A percentile compares a stretch with the other conserved stretches of the same genome.
Evolutionary conservation across 2,113 vertebrate species (phyloP).

Genomic region (Varanus salvator): DNA sequence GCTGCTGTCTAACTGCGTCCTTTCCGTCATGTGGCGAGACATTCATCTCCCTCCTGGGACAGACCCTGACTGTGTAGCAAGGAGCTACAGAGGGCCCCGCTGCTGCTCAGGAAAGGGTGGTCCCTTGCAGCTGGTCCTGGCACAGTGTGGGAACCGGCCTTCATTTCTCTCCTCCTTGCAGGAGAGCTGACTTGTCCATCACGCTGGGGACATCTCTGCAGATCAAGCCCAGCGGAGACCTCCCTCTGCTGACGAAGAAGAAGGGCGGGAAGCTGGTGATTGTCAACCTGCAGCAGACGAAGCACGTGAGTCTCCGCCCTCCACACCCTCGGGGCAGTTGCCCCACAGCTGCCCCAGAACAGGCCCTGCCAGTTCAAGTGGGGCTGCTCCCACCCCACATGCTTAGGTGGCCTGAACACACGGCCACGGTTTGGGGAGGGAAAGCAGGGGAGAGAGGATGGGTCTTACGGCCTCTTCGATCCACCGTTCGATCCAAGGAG

Average conservation of each 20-base stretch:
- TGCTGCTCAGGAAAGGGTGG: neutral
- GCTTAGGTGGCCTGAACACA: neutral
- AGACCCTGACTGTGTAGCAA: too few species aligned
- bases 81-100: too few species aligned
- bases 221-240: constrained; percentile 95
- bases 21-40: too few species aligned
- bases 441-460: neutral
- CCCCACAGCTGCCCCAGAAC: neutral
- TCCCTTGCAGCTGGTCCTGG: neutral
- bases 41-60: too few species aligned
- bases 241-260: constrained; percentile 93
- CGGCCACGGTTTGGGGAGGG: neutral
- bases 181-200: constrained; percentile 90
- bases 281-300: constrained; percentile 94
- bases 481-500: too few species aligned
- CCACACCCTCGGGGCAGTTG: neutral
- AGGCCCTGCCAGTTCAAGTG: too few species aligned
- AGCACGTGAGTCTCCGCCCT: constrained; percentile 85
- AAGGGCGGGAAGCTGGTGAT: constrained; percentile 93
- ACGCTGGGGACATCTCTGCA: constrained; percentile 95
- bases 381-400: neutral
- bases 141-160: fast-evolving
- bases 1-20: too few species aligned
- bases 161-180: constrained; percentile 60
- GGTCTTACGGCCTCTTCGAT: neutral